A percentile compares a stretch with the other conserved stretches of the same genome.
Conservation (phyloP, 2,797 vertebrate genomes). For the Parauchenoglanis ngamensis region DNA sequence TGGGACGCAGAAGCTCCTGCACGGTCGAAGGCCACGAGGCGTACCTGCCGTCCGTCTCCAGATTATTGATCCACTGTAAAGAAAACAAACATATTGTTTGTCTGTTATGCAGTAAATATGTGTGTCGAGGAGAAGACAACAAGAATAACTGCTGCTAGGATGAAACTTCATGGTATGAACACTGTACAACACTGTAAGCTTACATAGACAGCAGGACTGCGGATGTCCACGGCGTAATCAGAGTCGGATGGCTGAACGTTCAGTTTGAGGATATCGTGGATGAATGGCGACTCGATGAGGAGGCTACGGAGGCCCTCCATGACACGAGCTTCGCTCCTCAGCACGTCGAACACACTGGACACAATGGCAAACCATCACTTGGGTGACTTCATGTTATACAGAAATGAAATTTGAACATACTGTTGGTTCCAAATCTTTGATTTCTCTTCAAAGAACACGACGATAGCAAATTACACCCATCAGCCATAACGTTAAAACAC, state of each 20-base stretch:
- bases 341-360: conserved; percentile 85
- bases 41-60: conserved; percentile 90
- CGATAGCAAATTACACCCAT: not conserved
- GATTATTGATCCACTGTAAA: conserved; percentile 93
- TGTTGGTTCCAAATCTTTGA: not conserved
- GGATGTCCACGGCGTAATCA: conserved; percentile 95
- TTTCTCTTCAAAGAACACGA: not conserved
- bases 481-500: not conserved
- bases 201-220: conserved; percentile 87
- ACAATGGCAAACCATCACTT: not conserved
- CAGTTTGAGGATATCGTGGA: conserved; percentile 92
- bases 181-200: conserved; percentile 51
- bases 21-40: conserved; percentile 91
- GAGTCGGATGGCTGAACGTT: conserved; percentile 92
- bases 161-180: not conserved
- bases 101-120: not conserved
- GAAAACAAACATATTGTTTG: not conserved
- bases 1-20: conserved; percentile 93
- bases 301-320: conserved; percentile 96
- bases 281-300: conserved; percentile 84
- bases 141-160: not conserved
- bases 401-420: not conserved
- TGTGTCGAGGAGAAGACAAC: not conserved
- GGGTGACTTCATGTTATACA: not conserved
- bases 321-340: conserved; percentile 90